Base-by-base conservation (phyloP, 1,140 invertebrate genomes). In the Lasaia peninsularis region DNA sequence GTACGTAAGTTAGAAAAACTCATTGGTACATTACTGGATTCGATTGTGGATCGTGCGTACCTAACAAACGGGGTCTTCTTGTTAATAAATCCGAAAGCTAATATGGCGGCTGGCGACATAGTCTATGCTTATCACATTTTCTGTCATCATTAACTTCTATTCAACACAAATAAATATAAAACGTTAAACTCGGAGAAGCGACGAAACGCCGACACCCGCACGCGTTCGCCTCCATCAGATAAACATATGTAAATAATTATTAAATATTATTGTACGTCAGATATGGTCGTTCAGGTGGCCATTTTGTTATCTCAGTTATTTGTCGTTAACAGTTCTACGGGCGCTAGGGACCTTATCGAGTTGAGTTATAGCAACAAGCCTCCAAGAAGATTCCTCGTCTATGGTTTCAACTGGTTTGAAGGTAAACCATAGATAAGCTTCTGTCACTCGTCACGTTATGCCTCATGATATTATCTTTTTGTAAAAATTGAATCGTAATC, bases 221-320 rank as follows among this genome's bases (percentile, higher is more conserved):
- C 62, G 55, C 62, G 62, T 61, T 57, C 60, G 20, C 44, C 58
- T 65, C 53, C 58, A 72, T 72, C 69, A 60, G 69, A 72, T 72
- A 69, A 62, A 55, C 60, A 60, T 58, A 58, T 58, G 63, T 72
- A 72, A 72, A 72, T 86, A 85, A 85, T 87, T 87, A 87, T 87
- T 85, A 85, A 85, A 87, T 83, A 87, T 83, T 87, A 85, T 85
- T 79, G 69, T 75, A 77, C 68, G 73, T 65, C 69, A 76, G 84
- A 85, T 83, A 83, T 76, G 77, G 71, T 80, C 81, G 77, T 83
- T 85, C 83, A 84, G 80, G 75, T 75, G 80, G 68, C 75, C 79
- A 75, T 82, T 75, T 69, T 60, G 71, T 80, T 87, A 87, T 87
- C 84, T 80, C 37, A 52, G 77, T 81, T 84, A 85, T 87, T 87